phyloP scores from a whole-genome alignment of 2,113 vertebrate species.

The Climacteris rufus region DNA sequence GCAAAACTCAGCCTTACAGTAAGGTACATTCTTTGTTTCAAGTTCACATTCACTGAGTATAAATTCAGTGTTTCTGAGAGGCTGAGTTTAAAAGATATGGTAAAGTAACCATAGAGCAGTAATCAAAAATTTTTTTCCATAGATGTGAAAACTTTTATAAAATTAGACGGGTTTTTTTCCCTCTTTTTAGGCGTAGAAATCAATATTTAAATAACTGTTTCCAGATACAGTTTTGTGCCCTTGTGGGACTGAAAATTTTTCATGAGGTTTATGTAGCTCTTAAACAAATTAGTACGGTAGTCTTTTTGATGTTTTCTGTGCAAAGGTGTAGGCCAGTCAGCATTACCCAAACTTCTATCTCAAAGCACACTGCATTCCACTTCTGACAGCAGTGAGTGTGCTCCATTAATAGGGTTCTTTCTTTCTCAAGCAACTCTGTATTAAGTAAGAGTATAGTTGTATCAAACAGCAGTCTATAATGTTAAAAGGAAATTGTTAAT shows the following conservation, averaged over 20 bases:
- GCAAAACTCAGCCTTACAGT: background rate
- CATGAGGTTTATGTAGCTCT: conserved; percentile 54
- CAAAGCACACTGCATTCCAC: background rate
- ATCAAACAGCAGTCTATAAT: background rate
- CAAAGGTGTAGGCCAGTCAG: conserved; percentile 48
- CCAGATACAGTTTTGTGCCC: conserved; percentile 29
- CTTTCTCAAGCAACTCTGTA: conserved; percentile 12
- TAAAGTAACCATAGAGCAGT: background rate
- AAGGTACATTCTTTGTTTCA: background rate
- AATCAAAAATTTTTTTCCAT: background rate
- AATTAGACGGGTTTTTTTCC: background rate
- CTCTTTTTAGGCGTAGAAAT: background rate
- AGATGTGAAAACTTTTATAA: background rate
- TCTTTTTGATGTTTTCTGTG: conserved; percentile 6
- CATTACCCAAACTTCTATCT: conserved; percentile 16
- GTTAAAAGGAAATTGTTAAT: background rate
- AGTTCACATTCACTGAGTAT: background rate
- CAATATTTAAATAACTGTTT: conserved; percentile 57
- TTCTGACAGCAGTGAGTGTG: background rate
- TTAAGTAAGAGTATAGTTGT: background rate
- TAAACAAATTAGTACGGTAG: conserved; percentile 45
- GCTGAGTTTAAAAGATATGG: background rate
- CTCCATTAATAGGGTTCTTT: conserved; percentile 23
- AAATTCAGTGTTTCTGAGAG: background rate
- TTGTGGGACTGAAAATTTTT: conserved; percentile 30